Evolutionary conservation across 2,888 invertebrate species (phyloP).

Genomic region (Leucophora obtusa): DNA sequence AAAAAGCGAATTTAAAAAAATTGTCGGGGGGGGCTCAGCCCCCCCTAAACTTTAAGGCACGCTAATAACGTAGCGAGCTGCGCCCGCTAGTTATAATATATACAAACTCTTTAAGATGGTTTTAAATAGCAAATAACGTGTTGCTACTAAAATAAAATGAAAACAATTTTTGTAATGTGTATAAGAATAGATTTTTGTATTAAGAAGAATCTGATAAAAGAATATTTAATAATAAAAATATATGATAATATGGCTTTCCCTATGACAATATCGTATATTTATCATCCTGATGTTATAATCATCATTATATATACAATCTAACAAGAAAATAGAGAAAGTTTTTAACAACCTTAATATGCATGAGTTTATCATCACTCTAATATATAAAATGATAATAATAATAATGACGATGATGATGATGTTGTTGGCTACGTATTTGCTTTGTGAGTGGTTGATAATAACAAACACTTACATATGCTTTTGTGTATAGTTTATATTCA

Average conservation of each 20-base stretch:
- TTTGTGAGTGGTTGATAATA: background rate
- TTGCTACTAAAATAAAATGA: background rate
- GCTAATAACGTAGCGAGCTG: too few species aligned
- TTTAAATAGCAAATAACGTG: background rate
- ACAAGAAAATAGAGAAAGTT: background rate
- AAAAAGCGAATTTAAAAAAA: too few species aligned
- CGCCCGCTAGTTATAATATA: too few species aligned
- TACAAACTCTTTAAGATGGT: too few species aligned
- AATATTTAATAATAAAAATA: background rate
- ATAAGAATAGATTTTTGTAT: conserved; percentile 4
- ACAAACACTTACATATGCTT: conserved; percentile 10
- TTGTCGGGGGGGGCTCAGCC: too few species aligned
- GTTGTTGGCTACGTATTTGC: background rate
- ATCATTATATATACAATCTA: background rate
- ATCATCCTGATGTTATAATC: background rate
- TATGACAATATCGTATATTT: background rate
- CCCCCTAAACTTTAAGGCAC: too few species aligned
- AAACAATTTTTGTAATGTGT: conserved; percentile 3
- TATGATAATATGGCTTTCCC: background rate
- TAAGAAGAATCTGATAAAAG: conserved; percentile 25
- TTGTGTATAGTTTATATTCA: conserved; percentile 13
- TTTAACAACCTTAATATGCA: conserved; percentile 3
- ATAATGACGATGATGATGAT: background rate
- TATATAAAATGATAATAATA: background rate
- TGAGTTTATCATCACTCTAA: conserved; percentile 3